Evolutionary conservation across 1,140 invertebrate species (phyloP), one percentile per base, ranked within the genome.

Genomic region (Homalodisca vitripennis): DNA sequence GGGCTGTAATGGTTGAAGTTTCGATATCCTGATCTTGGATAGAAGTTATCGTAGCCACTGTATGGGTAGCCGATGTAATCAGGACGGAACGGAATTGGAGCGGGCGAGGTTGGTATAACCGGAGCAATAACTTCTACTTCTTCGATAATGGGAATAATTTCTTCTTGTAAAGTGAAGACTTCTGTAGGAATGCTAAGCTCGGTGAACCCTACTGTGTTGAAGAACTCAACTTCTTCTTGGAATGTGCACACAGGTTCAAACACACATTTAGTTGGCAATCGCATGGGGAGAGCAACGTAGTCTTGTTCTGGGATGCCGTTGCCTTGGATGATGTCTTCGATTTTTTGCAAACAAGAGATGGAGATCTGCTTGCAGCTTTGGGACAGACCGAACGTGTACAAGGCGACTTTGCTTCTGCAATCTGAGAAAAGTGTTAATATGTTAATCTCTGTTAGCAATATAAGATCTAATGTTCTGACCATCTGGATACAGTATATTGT

Each of bases 281-380:
- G 17, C 48, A 51, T 51, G 14, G 48, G 48, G 14, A 51, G 22
- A 22, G 48, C 48, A 51, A 51, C 48, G 22, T 51, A 51, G n/a
- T 51, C 48, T 51, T 51, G 48, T 51, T 51, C 48, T 22, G 48
- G 48, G 48, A 51, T 51, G 17, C 48, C 48, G n/a, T 51, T 51
- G 48, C 48, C 48, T 22, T 51, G 48, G 48, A 51, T 51, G 48
- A 51, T 51, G 48, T 51, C 48, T 51, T 51, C 48, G 3, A 51
- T 51, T 22, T 51, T 51, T 22, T 51, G 48, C 48, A 51, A 51
- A 22, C 48, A 51, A 51, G 48, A 51, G 48, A 51, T 51, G 48
- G 48, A 51, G 48, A 51, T 51, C 48, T 51, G 48, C 48, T 51
- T 51, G 48, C 48, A 51, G n/a, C 48, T 51, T 51, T 51, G 48